Base-by-base conservation (phyloP, 2,888 invertebrate genomes). In the Lochmaea capreae region DNA sequence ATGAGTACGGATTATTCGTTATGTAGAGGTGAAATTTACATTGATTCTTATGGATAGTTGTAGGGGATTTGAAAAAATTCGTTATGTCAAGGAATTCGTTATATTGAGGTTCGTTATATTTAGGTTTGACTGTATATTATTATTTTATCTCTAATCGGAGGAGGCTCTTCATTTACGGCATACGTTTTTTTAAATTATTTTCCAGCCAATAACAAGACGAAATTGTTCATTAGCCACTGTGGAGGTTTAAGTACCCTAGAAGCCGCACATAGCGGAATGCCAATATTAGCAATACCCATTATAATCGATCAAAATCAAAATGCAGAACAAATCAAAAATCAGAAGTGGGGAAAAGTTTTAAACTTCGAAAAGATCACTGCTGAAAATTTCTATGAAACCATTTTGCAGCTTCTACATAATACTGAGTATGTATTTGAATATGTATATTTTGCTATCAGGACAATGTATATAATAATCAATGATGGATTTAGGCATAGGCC, bases 291-390 rank as follows among this genome's bases (percentile, higher is more conserved):
- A 12, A 73, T 81, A 54, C 82, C 83, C n/a, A 80, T 83, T 58
- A 76, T 79, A 33, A 63, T 75, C 11, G 82, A 83, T 73, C 83
- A 83, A 52, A 67, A 65, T 5, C 66, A 80, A 14, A 85, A 84
- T 74, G 80, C 83, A 74, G 67, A 73, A 12, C 80, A 81, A 63
- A 80, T 85, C 42, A 80, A 79, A 26, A 70, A 76, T 8, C 78
- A 80, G 14, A 83, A 84, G 54, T 73, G 81, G 63, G 84, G 81
- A 0, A 61, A 77, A 6, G 76, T 68, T 33, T 42, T 84, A n/a
- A 79, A 81, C 69, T 77, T 79, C 52, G 6, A 74, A 8, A 78
- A 78, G 14, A 58, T 84, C 14, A 82, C 80, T 9, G 73, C 75
- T 26, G 78, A 81, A 6, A 59, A 59, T 22, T 39, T 84, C 3